phyloP scores from a whole-genome alignment of 2,797 vertebrate species.

The Scolopax rusticola region DNA sequence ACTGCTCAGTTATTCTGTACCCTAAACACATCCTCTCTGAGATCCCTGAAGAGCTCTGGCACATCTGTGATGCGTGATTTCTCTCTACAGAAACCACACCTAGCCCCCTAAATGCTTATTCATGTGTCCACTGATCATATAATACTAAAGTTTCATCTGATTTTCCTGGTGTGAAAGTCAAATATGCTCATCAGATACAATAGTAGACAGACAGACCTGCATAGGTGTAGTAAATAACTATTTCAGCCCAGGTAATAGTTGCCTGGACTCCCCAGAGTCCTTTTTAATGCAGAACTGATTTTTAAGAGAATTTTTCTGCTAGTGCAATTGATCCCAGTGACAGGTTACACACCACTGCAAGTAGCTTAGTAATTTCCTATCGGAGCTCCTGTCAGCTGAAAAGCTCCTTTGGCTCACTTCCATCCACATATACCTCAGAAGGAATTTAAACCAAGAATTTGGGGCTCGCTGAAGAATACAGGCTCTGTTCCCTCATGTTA shows the following conservation, averaged over 20 bases:
- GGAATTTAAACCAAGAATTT: not conserved
- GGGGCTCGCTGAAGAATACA: not conserved
- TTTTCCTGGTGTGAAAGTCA: not conserved
- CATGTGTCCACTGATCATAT: not conserved
- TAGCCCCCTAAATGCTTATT: not conserved
- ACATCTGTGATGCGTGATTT: not conserved
- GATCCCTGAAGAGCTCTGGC: not conserved
- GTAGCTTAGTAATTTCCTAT: not conserved
- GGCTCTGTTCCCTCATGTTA: not conserved
- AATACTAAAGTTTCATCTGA: not conserved
- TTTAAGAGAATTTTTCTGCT: constrained; percentile 20
- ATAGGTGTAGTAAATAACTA: not conserved
- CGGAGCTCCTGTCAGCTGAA: not conserved
- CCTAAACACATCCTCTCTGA: not conserved
- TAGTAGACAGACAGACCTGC: not conserved
- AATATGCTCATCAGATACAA: not conserved
- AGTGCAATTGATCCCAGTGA: not conserved
- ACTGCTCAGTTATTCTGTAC: not conserved
- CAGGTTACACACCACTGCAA: not conserved
- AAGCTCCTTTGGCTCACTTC: not conserved
- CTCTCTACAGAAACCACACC: not conserved
- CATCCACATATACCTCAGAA: not conserved
- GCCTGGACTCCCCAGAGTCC: not conserved
- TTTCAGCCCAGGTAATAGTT: not conserved
- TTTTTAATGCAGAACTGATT: constrained; percentile 39